A percentile compares a stretch with the other conserved stretches of the same genome.
These are phyloP conservation scores for Lepidurus arcticus DNA, from an alignment of 1,140 invertebrate species.

Conservation along the genomic window DNA sequence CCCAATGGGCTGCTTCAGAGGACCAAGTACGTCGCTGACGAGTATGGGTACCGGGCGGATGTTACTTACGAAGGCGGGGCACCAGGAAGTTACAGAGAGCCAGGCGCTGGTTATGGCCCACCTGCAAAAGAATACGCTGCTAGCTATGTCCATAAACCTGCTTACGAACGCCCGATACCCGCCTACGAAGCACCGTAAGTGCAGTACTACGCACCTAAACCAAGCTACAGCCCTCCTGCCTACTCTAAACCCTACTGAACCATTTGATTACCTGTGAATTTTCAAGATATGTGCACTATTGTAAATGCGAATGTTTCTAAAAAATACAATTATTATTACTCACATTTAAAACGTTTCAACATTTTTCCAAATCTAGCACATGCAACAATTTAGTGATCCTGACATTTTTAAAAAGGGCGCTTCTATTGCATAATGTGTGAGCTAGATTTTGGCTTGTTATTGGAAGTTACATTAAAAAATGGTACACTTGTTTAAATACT, in stretches of 20 bases:
- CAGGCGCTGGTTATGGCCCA: not conserved
- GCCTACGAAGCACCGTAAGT: not conserved
- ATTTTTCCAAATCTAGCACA: no score
- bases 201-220: not conserved
- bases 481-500: no score
- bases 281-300: no score
- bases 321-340: no score
- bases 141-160: not conserved
- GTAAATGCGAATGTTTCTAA: no score
- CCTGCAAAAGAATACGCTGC: not conserved
- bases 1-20: slow-evolving; percentile 39
- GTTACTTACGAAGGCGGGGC: slow-evolving; percentile 38
- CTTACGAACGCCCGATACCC: not conserved
- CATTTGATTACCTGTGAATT: no score
- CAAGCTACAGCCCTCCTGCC: not conserved
- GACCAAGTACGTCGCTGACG: slow-evolving; percentile 43
- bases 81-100: not conserved
- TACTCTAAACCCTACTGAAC: not conserved
- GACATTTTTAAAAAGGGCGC: no score
- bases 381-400: no score
- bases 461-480: no score
- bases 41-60: slow-evolving; percentile 42
- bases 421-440: no score
- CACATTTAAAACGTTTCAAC: no score
- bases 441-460: no score